phyloP scores from a whole-genome alignment of 2,113 vertebrate species.

The Megatriorchis doriae region DNA sequence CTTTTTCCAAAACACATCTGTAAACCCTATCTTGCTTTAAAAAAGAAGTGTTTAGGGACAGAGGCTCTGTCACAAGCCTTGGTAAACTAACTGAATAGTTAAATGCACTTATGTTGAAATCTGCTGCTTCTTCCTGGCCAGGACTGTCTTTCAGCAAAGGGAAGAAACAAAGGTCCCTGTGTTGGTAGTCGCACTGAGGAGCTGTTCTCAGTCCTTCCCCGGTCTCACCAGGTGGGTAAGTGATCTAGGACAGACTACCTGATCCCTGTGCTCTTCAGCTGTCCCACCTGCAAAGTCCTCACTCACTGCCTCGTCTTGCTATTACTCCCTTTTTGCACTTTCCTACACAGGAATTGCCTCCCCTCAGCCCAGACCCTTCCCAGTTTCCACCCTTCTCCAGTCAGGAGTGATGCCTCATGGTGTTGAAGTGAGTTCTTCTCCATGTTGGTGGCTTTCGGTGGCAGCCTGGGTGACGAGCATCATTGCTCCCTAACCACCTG shows the following conservation, averaged over 20 bases:
- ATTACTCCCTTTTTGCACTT: neutral
- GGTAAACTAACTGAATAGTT: neutral
- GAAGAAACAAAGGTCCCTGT: neutral
- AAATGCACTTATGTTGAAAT: neutral
- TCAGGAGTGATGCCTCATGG: accelerated
- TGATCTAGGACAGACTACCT: neutral
- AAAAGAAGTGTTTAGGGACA: neutral
- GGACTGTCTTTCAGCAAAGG: neutral
- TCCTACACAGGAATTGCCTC: neutral
- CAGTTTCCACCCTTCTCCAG: neutral
- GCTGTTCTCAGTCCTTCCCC: neutral
- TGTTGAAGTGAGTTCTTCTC: neutral
- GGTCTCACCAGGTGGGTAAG: neutral
- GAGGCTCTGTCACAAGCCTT: neutral
- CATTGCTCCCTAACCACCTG: neutral
- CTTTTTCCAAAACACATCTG: neutral
- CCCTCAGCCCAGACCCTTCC: neutral
- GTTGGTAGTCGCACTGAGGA: neutral
- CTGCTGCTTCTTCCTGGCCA: neutral
- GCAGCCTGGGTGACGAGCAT: neutral
- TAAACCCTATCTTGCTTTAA: neutral
- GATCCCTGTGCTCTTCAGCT: neutral
- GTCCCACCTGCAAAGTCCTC: neutral
- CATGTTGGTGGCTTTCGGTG: neutral
- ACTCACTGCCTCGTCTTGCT: neutral